phyloP scores from a whole-genome alignment of 2,113 vertebrate species.

The Xyliphius kryptos region DNA sequence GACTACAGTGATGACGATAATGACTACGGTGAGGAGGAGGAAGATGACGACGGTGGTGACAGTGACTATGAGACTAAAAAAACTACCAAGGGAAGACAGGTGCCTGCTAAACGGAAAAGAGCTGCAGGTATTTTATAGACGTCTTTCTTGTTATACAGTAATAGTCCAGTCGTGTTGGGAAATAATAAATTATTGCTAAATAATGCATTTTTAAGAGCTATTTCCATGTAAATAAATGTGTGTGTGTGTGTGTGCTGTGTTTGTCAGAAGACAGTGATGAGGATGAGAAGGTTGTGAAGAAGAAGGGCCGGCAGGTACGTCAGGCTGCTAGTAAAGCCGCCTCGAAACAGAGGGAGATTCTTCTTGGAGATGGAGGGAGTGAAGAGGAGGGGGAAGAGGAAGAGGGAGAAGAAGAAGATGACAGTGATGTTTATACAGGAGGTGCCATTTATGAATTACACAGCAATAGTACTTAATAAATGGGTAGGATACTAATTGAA shows the following conservation, averaged over 20 bases:
- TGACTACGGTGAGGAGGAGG: slow-evolving; percentile 68
- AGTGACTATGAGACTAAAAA: slow-evolving; percentile 80
- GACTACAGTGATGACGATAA: slow-evolving; percentile 79
- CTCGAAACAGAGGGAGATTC: slow-evolving; percentile 95
- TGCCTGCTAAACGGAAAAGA: slow-evolving; percentile 77
- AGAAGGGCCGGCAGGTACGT: slow-evolving; percentile 88
- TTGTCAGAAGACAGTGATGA: slow-evolving; percentile 88
- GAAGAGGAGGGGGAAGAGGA: slow-evolving; percentile 91
- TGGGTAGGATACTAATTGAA: background rate
- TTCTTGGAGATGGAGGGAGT: slow-evolving; percentile 89
- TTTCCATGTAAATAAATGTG: no score
- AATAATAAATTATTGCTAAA: no score
- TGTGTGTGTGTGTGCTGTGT: background rate
- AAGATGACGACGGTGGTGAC: slow-evolving; percentile 72
- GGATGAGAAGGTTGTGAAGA: slow-evolving; percentile 88
- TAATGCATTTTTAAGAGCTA: slow-evolving; percentile 32
- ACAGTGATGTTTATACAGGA: slow-evolving; percentile 43
- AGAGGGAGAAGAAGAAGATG: slow-evolving; percentile 67
- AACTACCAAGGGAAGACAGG: slow-evolving; percentile 79
- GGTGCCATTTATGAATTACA: no score
- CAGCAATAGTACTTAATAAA: no score
- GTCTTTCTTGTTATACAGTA: no score
- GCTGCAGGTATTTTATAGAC: slow-evolving; percentile 76
- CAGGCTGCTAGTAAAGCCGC: slow-evolving; percentile 96
- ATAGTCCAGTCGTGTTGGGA: no score